Base-by-base conservation (phyloP, 2,888 invertebrate species). In the Zonitis immaculata region DNA sequence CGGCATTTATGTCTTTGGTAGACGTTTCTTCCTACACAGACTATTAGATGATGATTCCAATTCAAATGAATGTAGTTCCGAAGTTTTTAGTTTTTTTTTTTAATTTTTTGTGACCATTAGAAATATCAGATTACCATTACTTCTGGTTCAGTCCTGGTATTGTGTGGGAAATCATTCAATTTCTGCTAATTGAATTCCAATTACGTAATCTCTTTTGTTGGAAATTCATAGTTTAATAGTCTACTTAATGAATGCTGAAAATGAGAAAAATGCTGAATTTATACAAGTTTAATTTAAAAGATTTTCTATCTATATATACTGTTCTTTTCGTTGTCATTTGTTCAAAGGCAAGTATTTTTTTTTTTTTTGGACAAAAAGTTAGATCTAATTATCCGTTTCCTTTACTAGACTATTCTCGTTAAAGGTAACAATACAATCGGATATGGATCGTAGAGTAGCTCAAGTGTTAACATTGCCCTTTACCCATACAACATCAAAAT, bases 301-400 rank as follows among this genome's bases (percentile, higher is more conserved):
- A 45, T 11, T 28, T 45, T 5, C 16, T 9, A 14, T n/a, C n/a
- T n/a, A n/a, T n/a, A n/a, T n/a, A n/a, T n/a, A n/a, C n/a, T n/a
- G n/a, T n/a, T n/a, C n/a, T n/a, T n/a, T n/a, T n/a, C n/a, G n/a
- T n/a, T n/a, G n/a, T n/a, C n/a, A n/a, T n/a, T n/a, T n/a, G n/a
- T n/a, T n/a, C n/a, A n/a, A n/a, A n/a, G n/a, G n/a, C 16, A 11
- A 20, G 18, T 16, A 28, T 28, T 28, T 26, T 25, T 44, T 42
- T 43, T 30, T 44, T 39, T 48, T 43, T 47, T 11, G 8, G 8
- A 6, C 27, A 48, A 52, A 57, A 57, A 52, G 58, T 54, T 60
- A 51, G 49, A 58, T 56, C 57, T 61, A 63, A 63, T 63, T 61
- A 61, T 63, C 61, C 51, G 52, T 48, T 61, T 59, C 57, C 60